A percentile compares a stretch with the other conserved stretches of the same genome.
Conservation (phyloP, 2,113 vertebrate species). For the Phycodurus eques region DNA sequence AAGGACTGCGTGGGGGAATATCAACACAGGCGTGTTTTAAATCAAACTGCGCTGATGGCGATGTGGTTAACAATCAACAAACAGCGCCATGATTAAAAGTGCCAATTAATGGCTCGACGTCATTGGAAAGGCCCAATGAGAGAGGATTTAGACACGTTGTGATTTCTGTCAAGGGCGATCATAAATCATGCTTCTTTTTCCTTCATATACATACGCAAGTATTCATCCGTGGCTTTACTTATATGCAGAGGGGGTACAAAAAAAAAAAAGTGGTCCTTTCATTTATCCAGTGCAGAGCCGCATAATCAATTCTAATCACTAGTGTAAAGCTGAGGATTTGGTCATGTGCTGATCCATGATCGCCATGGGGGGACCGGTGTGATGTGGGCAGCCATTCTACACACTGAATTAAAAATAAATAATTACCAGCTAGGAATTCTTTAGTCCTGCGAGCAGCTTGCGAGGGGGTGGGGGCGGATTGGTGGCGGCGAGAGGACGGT, state of each 20-base stretch:
- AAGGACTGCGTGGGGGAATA: slow-evolving; percentile 34
- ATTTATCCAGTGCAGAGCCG: slow-evolving; percentile 4
- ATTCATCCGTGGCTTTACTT: slow-evolving; percentile 32
- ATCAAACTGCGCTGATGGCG: not conserved
- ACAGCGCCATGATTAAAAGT: not conserved
- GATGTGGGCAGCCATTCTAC: not conserved
- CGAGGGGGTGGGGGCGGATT: slow-evolving; percentile 66
- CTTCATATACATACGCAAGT: not conserved
- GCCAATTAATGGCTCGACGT: not conserved
- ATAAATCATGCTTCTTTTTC: not conserved
- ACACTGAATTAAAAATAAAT: slow-evolving; percentile 51
- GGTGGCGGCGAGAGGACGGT: slow-evolving; percentile 27
- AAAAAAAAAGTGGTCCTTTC: slow-evolving; percentile 4
- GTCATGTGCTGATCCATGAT: slow-evolving; percentile 9
- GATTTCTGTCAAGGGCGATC: not conserved
- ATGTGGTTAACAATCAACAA: not conserved
- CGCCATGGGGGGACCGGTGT: not conserved
- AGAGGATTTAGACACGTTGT: slow-evolving; percentile 10
- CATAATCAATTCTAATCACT: slow-evolving; percentile 44
- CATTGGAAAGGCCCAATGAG: not conserved
- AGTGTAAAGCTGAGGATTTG: slow-evolving; percentile 27
- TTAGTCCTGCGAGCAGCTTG: slow-evolving; percentile 55
- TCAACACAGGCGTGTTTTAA: not conserved
- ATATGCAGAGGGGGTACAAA: not conserved
- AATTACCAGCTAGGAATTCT: slow-evolving; percentile 47